Evolutionary conservation across 2,888 invertebrate genomes (phyloP).

Genomic region (Odontocerum albicorne): DNA sequence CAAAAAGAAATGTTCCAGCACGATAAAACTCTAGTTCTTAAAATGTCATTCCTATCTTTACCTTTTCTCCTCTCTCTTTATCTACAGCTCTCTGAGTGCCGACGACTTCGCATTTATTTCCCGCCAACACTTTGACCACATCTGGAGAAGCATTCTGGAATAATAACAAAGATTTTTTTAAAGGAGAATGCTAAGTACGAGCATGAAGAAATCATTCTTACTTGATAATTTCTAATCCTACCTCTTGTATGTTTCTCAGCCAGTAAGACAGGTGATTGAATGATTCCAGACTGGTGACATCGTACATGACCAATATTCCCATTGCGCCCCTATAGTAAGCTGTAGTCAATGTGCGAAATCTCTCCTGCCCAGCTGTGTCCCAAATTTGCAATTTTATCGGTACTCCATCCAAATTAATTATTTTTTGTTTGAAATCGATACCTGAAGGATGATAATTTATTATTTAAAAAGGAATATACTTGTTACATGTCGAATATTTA

Average conservation of each 20-base stretch:
- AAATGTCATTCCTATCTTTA: too few relatives aligned
- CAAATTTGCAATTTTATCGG: constrained; percentile 85
- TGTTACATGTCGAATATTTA: background rate
- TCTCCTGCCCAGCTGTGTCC: constrained; percentile 83
- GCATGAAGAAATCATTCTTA: background rate
- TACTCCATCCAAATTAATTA: constrained; percentile 82
- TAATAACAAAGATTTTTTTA: constrained; percentile 28
- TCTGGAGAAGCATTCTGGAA: constrained; percentile 82
- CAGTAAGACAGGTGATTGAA: constrained; percentile 89
- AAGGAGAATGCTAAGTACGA: background rate
- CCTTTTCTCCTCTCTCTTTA: constrained; percentile 79
- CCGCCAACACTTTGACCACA: constrained; percentile 82
- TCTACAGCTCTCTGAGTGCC: constrained; percentile 76
- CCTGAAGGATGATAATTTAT: constrained; percentile 55
- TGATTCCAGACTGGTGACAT: constrained; percentile 87
- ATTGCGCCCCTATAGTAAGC: constrained; percentile 89
- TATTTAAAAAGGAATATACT: background rate
- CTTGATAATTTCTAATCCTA: constrained; percentile 51
- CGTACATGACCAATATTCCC: constrained; percentile 90
- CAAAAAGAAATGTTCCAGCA: too few relatives aligned
- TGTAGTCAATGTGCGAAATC: constrained; percentile 80
- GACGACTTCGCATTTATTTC: constrained; percentile 81
- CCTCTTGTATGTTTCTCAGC: constrained; percentile 89
- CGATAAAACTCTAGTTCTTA: too few relatives aligned
- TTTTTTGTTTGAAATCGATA: constrained; percentile 88